Conservation (phyloP, 2,113 vertebrate species). For the Rhipidura dahli region DNA sequence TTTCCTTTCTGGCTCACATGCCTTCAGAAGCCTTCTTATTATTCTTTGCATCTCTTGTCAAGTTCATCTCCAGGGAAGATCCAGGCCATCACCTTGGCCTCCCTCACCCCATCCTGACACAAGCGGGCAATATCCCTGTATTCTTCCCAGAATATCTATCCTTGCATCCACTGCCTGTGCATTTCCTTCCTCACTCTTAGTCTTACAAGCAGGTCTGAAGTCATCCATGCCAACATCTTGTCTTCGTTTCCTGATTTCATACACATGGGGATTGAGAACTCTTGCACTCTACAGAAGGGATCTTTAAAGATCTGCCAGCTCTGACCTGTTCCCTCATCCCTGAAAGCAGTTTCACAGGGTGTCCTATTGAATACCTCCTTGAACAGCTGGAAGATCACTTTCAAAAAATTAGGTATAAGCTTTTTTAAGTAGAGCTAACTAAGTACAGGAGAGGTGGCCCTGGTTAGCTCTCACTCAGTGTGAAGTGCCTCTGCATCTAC, state of each 20-base stretch:
- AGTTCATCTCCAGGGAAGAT: not conserved
- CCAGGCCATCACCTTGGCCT: not conserved
- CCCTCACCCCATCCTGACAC: not conserved
- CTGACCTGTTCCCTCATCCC: not conserved
- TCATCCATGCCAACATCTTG: not conserved
- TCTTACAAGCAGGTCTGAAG: not conserved
- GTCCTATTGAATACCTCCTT: not conserved
- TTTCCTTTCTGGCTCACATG: not conserved
- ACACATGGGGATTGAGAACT: not conserved
- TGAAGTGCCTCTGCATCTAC: not conserved
- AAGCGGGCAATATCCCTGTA: accelerated
- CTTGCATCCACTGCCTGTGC: not conserved
- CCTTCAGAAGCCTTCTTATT: not conserved
- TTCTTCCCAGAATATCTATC: not conserved
- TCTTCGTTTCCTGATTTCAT: not conserved
- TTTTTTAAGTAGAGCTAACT: not conserved
- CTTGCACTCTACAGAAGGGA: not conserved
- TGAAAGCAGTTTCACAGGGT: not conserved
- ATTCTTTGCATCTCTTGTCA: not conserved
- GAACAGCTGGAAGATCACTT: not conserved
- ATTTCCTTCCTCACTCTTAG: not conserved
- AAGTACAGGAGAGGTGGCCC: not conserved
- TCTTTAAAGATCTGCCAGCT: not conserved
- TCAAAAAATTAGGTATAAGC: not conserved
- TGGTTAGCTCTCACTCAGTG: not conserved